Evolutionary conservation across 37 sponge, comb jelly and placozoan genomes (phyloP).

Genomic region (Hexactinellida sp.): DNA sequence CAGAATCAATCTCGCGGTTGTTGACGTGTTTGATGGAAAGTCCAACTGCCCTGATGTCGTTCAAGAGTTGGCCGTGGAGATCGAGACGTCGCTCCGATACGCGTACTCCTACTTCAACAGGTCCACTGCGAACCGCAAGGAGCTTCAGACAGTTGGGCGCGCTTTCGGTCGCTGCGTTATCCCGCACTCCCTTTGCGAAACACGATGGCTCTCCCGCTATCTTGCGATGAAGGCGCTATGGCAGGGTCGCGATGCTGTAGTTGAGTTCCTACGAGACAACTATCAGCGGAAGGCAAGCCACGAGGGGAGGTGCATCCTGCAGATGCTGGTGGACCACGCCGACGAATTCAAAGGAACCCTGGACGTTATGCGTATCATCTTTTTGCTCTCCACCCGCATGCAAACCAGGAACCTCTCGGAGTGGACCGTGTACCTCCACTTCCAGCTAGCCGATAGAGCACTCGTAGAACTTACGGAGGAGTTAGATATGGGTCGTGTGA

Average conservation of each 20-base stretch:
- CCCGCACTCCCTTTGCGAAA: not conserved
- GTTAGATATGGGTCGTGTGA: not conserved
- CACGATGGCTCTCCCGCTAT: not conserved
- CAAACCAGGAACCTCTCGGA: not conserved
- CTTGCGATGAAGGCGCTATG: not conserved
- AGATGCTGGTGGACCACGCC: not conserved
- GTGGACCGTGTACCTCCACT: not conserved
- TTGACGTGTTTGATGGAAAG: constrained; percentile 9
- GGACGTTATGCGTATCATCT: not conserved
- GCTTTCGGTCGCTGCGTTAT: not conserved
- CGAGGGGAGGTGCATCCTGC: not conserved
- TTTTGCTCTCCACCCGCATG: not conserved
- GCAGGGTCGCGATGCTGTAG: not conserved
- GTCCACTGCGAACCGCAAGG: not conserved
- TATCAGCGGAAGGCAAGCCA: not conserved
- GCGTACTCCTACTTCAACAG: not conserved
- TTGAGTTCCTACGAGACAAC: not conserved
- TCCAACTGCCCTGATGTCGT: constrained; percentile 10
- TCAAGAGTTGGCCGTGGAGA: not conserved
- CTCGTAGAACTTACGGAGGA: not conserved
- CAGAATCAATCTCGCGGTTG: constrained; percentile 10
- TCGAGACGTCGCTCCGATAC: not conserved
- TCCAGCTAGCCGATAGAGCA: not conserved
- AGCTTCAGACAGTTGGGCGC: not conserved
- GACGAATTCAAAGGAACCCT: not conserved